Conservation (phyloP, 2,888 invertebrate species). For the Cenopis cana region DNA sequence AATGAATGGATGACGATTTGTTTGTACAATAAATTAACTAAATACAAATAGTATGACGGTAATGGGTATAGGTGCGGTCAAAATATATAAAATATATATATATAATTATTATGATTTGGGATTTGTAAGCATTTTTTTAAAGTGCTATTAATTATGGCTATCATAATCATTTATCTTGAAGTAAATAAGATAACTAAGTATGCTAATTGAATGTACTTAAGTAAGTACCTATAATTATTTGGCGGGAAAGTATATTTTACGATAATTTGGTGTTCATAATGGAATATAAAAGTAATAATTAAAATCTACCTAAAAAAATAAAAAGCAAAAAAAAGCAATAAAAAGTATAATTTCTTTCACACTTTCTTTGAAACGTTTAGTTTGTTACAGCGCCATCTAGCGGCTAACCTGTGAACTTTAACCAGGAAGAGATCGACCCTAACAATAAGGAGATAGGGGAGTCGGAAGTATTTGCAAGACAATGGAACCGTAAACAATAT, state of each 20-base stretch:
- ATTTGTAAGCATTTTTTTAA: background rate
- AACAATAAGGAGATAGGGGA: constrained; percentile 61
- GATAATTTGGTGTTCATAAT: background rate
- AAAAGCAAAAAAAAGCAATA: too few relatives aligned
- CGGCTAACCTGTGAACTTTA: constrained; percentile 55
- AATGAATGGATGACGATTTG: constrained; percentile 29
- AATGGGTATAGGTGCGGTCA: background rate
- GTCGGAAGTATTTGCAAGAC: constrained; percentile 72
- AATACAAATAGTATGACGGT: background rate
- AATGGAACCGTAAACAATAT: constrained; percentile 73
- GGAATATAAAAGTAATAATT: background rate
- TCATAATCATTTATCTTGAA: background rate
- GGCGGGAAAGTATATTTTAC: background rate
- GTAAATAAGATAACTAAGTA: background rate
- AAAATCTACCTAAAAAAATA: too few relatives aligned
- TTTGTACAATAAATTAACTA: constrained; percentile 26
- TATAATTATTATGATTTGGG: background rate
- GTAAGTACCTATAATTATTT: background rate
- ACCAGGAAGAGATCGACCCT: constrained; percentile 50
- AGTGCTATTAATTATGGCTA: background rate
- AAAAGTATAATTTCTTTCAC: background rate
- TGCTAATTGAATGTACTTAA: background rate
- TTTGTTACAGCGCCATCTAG: constrained; percentile 65
- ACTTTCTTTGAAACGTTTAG: background rate
- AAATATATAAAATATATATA: background rate